These are phyloP conservation scores for Diachrysia chrysitis DNA, from an alignment of 2,888 invertebrate species.

Conservation along the genomic window DNA sequence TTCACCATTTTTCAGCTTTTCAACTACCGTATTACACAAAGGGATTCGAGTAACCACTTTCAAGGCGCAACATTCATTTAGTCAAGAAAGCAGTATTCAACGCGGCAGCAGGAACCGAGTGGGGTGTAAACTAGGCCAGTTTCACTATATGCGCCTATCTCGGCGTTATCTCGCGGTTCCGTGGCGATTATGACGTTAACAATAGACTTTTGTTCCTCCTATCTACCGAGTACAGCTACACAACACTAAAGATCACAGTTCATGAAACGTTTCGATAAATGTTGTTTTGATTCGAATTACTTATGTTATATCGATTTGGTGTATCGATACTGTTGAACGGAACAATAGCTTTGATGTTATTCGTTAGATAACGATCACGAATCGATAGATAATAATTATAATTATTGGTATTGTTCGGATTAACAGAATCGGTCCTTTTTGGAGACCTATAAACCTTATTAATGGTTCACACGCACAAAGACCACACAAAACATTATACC, in stretches of 20 bases:
- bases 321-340: background rate
- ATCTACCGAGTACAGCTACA: conserved; percentile 23
- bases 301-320: background rate
- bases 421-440: background rate
- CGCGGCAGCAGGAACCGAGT: conserved; percentile 53
- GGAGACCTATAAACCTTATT: background rate
- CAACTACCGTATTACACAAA: conserved; percentile 5
- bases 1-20: background rate
- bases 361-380: background rate
- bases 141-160: conserved; percentile 65
- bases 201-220: conserved; percentile 64
- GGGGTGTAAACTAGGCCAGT: conserved; percentile 73
- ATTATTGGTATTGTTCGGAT: background rate
- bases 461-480: background rate
- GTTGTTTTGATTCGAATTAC: conserved; percentile 1
- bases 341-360: background rate
- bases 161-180: conserved; percentile 63
- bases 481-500: no score
- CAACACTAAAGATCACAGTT: conserved; percentile 33
- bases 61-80: conserved; percentile 62
- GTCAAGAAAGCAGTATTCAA: conserved; percentile 64
- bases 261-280: conserved; percentile 10
- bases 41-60: conserved; percentile 31
- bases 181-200: conserved; percentile 73
- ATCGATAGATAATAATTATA: background rate